A percentile compares a stretch with the other conserved stretches of the same genome.
Conservation (phyloP, 2,797 vertebrate genomes). For the Pipistrellus kuhlii region DNA sequence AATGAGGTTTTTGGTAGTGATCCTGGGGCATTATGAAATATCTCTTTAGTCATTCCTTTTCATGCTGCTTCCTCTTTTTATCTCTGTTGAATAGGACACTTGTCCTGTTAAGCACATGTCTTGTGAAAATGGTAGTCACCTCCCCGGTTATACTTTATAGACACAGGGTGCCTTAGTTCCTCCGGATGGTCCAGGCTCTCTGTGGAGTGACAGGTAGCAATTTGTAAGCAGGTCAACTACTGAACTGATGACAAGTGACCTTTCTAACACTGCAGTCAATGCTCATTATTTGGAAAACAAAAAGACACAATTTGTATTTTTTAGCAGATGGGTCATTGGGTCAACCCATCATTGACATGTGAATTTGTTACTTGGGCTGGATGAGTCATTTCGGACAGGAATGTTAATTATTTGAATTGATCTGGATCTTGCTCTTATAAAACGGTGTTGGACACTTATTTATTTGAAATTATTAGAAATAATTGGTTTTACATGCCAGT, state of each 20-base stretch:
- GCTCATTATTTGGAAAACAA: slow-evolving; percentile 79
- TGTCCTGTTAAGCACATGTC: slow-evolving; percentile 20
- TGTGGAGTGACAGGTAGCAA: slow-evolving; percentile 67
- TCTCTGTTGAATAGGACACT: not conserved
- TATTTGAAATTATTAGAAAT: slow-evolving; percentile 56
- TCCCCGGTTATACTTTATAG: slow-evolving; percentile 33
- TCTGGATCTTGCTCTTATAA: slow-evolving; percentile 35
- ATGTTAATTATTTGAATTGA: slow-evolving; percentile 71
- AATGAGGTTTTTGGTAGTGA: not conserved
- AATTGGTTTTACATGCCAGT: slow-evolving; percentile 23
- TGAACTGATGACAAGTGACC: slow-evolving; percentile 73
- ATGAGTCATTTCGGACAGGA: slow-evolving; percentile 57
- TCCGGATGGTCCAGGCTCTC: not conserved
- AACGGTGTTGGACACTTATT: slow-evolving; percentile 47
- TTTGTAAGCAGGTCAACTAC: slow-evolving; percentile 73
- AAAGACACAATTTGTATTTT: slow-evolving; percentile 79
- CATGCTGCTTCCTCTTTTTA: not conserved
- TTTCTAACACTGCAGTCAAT: slow-evolving; percentile 76
- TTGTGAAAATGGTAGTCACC: slow-evolving; percentile 13
- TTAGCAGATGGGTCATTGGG: slow-evolving; percentile 44
- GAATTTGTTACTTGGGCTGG: slow-evolving; percentile 66
- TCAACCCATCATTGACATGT: slow-evolving; percentile 57
- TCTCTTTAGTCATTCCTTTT: not conserved
- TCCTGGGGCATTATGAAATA: not conserved
- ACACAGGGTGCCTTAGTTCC: not conserved